Evolutionary conservation across 2,113 vertebrate species (phyloP), one percentile per base, ranked within the genome.

Genomic region (Micronycteris hirsuta): DNA sequence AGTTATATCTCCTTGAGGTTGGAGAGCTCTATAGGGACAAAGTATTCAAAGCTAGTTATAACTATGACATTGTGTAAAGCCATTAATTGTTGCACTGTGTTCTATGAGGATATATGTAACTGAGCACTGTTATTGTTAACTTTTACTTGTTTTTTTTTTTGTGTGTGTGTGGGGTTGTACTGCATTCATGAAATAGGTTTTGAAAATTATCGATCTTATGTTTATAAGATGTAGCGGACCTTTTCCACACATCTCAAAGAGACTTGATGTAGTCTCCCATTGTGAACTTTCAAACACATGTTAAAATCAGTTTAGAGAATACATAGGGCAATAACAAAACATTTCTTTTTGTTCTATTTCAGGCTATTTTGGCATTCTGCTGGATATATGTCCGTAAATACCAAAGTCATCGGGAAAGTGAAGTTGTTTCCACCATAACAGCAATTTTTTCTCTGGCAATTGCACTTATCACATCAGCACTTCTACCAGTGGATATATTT

Each of bases 361-460:
- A 99, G 99, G 98, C 98, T 20, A 99, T 99, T 97, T 97, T 99
- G 41, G 98, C 98, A 49, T 99, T 99, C 97, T 99, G 99, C 97
- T 99, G 99, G 99, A 97, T 99, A 97, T 99, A 99, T 84, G 99
- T 99, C 83, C 99, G 99, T 49, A 99, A 99, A 97, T 99, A 99
- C 97, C 99, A 99, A 97, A 99, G 99, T 98, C 99, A 99, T 2
- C 99, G 99, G 81, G 99, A 99, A 98, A 99, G 99, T 54, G 99
- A 99, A 97, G 99, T 99, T 61, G 96, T 99, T 97, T 99, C 99
- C 47, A 99, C 99, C 13, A 99, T 99, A 85, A 99, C 99, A 24
- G 99, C 99, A 43, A 99, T 99, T 98, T 99, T 99, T 97, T 99
- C 99, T 0, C 97, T 99, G 95, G 99, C 99, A 3, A 98, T 99